These are phyloP conservation scores for Brachionus calyciflorus DNA, from an alignment of 1,140 invertebrate genomes.

Conservation along the genomic window DNA sequence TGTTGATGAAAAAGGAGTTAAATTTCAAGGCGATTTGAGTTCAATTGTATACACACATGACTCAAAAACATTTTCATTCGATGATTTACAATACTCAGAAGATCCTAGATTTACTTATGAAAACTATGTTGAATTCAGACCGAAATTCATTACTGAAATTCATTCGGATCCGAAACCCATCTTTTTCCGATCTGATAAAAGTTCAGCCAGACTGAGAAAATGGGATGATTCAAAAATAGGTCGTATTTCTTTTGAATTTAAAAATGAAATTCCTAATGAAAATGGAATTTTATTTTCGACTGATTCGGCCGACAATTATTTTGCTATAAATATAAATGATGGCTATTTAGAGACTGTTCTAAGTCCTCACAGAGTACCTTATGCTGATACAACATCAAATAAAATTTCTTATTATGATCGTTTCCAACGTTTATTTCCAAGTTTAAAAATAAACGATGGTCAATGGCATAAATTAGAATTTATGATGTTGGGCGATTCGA, in stretches of 20 bases:
- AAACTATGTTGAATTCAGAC: conserved; percentile 40
- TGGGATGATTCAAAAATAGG: conserved; percentile 45
- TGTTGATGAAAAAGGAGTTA: not conserved
- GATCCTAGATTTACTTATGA: conserved; percentile 39
- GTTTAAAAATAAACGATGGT: conserved; percentile 9
- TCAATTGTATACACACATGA: conserved; percentile 37
- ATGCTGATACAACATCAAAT: not conserved
- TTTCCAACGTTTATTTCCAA: conserved; percentile 28
- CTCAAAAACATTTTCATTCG: not conserved
- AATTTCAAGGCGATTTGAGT: conserved; percentile 20
- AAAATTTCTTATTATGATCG: conserved; percentile 16
- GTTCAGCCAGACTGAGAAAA: not conserved
- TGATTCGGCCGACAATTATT: not conserved
- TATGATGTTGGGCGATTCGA: conserved; percentile 4
- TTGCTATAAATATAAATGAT: not conserved
- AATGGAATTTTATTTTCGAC: conserved; percentile 24
- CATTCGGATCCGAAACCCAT: conserved; percentile 41
- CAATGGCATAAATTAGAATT: conserved; percentile 43
- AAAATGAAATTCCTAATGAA: conserved; percentile 1
- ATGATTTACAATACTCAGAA: conserved; percentile 43
- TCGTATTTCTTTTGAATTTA: conserved; percentile 36
- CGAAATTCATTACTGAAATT: conserved; percentile 7
- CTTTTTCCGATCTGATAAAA: conserved; percentile 15
- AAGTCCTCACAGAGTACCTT: conserved; percentile 32
- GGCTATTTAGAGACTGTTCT: conserved; percentile 24